phyloP scores from a whole-genome alignment of 2,888 invertebrate genomes.

The Chrysotoxum bicinctum region DNA sequence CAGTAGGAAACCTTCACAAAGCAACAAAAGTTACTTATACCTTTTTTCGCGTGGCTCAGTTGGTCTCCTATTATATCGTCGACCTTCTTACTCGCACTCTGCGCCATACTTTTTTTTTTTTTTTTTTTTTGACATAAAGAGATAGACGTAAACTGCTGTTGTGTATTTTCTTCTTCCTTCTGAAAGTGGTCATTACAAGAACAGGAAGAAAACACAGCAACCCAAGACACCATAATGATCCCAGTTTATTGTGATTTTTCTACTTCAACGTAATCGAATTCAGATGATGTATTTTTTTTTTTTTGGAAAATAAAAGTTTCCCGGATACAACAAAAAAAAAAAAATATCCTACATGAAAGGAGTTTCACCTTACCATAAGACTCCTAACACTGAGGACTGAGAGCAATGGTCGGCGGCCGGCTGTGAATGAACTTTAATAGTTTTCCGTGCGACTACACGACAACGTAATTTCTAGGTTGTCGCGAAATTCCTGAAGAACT shows the following conservation, averaged over 20 bases:
- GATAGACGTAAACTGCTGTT: not conserved
- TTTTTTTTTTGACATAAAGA: not conserved
- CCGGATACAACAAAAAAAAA: not conserved
- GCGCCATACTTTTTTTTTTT: not conserved
- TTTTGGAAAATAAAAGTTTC: conserved; percentile 12
- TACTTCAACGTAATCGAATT: conserved; percentile 25
- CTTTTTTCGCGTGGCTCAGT: not conserved
- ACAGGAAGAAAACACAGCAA: conserved; percentile 35
- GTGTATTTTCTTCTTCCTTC: not conserved
- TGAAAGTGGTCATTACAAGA: not conserved
- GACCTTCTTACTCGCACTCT: conserved; percentile 3
- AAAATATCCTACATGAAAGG: not conserved
- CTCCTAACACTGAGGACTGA: not conserved
- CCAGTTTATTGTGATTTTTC: not conserved
- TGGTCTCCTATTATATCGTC: conserved; percentile 25
- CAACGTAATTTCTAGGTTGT: not conserved
- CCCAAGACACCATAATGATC: conserved; percentile 30
- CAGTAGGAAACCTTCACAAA: conserved; percentile 26
- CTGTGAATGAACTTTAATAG: conserved; percentile 58
- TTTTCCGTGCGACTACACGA: not conserved
- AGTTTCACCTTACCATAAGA: conserved; percentile 32
- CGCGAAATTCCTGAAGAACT: too few species aligned
- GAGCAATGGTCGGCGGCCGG: not conserved
- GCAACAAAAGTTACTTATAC: conserved; percentile 5
- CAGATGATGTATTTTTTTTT: conserved; percentile 20